Conservation (phyloP, 2,888 invertebrate genomes). For the Xanthia togata region DNA sequence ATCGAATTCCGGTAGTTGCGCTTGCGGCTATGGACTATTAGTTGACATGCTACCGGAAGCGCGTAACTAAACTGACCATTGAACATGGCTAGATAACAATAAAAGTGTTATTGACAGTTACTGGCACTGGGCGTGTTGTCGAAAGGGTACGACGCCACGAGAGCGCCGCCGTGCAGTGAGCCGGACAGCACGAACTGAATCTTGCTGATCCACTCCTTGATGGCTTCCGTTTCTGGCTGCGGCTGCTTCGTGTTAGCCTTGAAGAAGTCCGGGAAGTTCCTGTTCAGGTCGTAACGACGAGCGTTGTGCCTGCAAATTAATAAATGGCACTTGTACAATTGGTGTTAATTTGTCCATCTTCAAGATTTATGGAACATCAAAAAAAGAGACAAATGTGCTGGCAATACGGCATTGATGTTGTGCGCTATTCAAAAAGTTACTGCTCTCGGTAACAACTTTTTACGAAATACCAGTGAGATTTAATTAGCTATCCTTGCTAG, state of each 20-base stretch:
- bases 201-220: constrained; percentile 98
- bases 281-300: constrained; percentile 96
- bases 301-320: constrained; percentile 93
- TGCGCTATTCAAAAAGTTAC: constrained; percentile 5
- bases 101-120: constrained; percentile 85
- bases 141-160: constrained; percentile 99
- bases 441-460: constrained; percentile 15
- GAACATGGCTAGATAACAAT: constrained; percentile 32
- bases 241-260: constrained; percentile 96
- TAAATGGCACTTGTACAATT: constrained; percentile 20
- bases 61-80: constrained; percentile 37
- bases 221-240: constrained; percentile 98
- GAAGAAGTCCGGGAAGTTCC: constrained; percentile 99
- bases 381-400: not conserved
- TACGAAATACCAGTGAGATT: constrained; percentile 27
- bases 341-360: constrained; percentile 11
- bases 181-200: constrained; percentile 98
- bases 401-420: constrained; percentile 14
- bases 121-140: constrained; percentile 98
- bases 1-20: constrained; percentile 23
- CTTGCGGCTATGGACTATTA: constrained; percentile 12
- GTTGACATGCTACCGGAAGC: constrained; percentile 48
- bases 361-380: constrained; percentile 3
- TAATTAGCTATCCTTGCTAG: constrained; percentile 24
- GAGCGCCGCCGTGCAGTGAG: constrained; percentile 97